Base-by-base conservation (phyloP, 1,140 invertebrate species). In the Bombus haemorrhoidalis region DNA sequence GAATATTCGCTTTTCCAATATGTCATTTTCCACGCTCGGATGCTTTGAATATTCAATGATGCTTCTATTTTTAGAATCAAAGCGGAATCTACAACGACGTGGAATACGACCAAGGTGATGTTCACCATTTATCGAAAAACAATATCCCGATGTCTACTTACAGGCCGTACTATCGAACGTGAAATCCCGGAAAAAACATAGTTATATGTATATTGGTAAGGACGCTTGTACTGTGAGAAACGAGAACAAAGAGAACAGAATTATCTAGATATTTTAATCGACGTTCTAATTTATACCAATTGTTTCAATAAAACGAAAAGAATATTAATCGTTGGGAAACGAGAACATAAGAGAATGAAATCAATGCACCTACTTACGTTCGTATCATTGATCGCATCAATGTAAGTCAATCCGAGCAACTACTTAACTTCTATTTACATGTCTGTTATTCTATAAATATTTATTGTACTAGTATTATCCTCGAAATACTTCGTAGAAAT, bases 61-160 rank as follows among this genome's bases (percentile, higher is more conserved):
- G 4, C n/a, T 43, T 66, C 41, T 89, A 84, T 94, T 94, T 74
- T 62, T 91, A 96, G 97, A 98, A 98, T 94, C 97, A 98, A 96
- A 98, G 97, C 90, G 97, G 97, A 73, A 98, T 98, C 88, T 98
- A 98, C 93, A 98, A 98, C 91, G 98, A 98, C 91, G 97, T 98
- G 34, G 97, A 98, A 86, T 98, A 98, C 90, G 97, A 98, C 91
- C 96, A 97, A 89, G 96, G 96, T 80, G 96, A 96, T 89, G 95
- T 96, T 91, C 95, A 96, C 92, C 95, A 96, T 94, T 92, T 96
- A 88, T 94, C 95, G 87, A 94, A 96, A 92, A 95, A 96, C 90
- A 95, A 96, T 77, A 97, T 97, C 87, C 97, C 97, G 68, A 96
- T 97, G 95, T 97, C 96, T 83, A 97, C 97, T 6, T 97, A 97